phyloP scores from a whole-genome alignment of 2,113 vertebrate genomes.

The Forbesichthys agassizii region DNA sequence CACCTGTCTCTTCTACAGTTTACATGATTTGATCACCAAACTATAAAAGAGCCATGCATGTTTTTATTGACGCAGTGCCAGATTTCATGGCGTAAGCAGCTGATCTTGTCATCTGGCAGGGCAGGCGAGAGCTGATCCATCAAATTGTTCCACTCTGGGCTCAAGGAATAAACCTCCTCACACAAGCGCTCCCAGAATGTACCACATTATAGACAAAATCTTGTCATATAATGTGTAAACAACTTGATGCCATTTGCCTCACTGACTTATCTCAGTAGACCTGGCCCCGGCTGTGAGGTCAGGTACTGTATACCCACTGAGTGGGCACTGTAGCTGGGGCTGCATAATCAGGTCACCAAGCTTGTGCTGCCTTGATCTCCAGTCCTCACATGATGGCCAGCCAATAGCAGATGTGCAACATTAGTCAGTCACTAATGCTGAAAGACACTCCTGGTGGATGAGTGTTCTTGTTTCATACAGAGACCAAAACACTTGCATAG shows the following conservation, averaged over 20 bases:
- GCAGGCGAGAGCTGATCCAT: constrained; percentile 35
- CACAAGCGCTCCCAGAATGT: neutral
- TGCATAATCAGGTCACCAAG: neutral
- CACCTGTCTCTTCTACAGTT: constrained; percentile 25
- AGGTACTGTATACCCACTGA: constrained; percentile 16
- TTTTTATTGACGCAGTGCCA: constrained; percentile 29
- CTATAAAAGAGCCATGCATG: neutral
- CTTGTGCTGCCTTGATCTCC: neutral
- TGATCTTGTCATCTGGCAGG: constrained; percentile 30
- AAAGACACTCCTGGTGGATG: too few relatives aligned
- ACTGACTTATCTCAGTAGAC: constrained; percentile 38
- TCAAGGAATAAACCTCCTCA: constrained; percentile 14
- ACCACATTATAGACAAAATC: constrained; percentile 4
- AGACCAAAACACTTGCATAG: too few relatives aligned
- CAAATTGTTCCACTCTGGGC: constrained; percentile 31
- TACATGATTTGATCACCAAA: constrained; percentile 20
- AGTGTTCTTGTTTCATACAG: too few relatives aligned
- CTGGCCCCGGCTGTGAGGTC: constrained; percentile 46
- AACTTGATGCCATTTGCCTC: constrained; percentile 13
- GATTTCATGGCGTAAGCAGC: constrained; percentile 28
- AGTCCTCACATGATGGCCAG: neutral
- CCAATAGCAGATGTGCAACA: too few relatives aligned
- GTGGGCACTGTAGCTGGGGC: constrained; percentile 42
- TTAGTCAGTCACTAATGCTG: too few relatives aligned
- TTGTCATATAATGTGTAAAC: constrained; percentile 7